Conservation (phyloP, 2,113 vertebrate species). For the Gallinago jamesoni region DNA sequence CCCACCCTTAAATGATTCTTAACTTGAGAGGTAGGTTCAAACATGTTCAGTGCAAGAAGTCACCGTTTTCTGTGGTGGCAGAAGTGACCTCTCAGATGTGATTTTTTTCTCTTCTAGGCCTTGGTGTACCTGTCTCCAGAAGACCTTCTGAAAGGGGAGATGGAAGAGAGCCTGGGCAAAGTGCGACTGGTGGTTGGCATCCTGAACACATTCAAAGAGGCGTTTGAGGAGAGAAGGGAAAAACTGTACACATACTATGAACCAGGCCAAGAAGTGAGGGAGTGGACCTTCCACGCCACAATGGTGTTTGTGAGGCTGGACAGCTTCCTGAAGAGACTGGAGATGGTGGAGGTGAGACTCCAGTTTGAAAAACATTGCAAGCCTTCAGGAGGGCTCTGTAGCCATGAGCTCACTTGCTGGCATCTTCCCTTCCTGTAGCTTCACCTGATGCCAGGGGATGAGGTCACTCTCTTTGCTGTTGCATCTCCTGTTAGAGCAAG, state of each 20-base stretch:
- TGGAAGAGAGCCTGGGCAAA: conserved; percentile 81
- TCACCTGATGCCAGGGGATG: background rate
- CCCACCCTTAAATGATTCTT: background rate
- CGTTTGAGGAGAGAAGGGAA: conserved; percentile 75
- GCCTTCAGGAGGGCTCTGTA: background rate
- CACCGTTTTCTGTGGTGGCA: accelerated
- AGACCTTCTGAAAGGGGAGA: conserved; percentile 87
- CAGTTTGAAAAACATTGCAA: background rate
- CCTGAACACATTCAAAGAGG: conserved; percentile 77
- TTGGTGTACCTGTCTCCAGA: conserved; percentile 80
- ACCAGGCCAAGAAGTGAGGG: conserved; percentile 67
- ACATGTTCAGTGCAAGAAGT: background rate
- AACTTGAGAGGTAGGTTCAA: background rate
- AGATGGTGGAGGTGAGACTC: conserved; percentile 77
- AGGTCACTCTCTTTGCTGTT: background rate
- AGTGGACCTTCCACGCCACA: conserved; percentile 82
- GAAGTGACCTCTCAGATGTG: background rate
- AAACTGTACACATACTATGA: conserved; percentile 77
- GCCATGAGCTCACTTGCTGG: background rate
- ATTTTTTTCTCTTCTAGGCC: conserved; percentile 72
- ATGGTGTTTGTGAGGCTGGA: conserved; percentile 84
- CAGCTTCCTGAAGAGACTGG: conserved; percentile 78
- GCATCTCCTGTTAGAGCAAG: too few relatives aligned
- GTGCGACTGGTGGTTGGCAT: conserved; percentile 75
- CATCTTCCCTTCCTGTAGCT: background rate